Evolutionary conservation across 2,797 vertebrate genomes (phyloP).

Genomic region (Synanceia verrucosa): DNA sequence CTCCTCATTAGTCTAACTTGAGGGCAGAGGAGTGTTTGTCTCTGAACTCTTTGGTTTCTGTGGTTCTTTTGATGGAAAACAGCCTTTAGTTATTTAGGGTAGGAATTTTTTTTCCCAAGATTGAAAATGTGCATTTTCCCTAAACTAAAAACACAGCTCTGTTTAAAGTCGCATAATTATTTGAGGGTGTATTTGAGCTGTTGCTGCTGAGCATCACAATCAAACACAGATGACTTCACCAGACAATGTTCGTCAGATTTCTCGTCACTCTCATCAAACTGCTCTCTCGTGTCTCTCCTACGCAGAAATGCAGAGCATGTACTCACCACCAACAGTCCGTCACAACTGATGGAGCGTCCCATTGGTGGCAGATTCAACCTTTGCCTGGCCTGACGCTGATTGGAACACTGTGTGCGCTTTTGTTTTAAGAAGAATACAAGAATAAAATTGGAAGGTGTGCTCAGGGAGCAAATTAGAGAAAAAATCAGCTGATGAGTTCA

Average conservation of each 20-base stretch:
- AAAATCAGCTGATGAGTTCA: conserved; percentile 18
- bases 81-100: background rate
- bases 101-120: background rate
- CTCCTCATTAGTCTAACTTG: conserved; percentile 7
- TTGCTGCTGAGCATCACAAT: background rate
- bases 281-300: conserved; percentile 5
- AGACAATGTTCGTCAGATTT: conserved; percentile 20
- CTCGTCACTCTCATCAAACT: background rate
- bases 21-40: background rate
- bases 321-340: conserved; percentile 32
- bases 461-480: conserved; percentile 13
- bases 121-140: background rate
- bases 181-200: background rate
- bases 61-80: background rate
- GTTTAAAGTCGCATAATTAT: background rate
- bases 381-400: background rate
- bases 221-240: conserved; percentile 8
- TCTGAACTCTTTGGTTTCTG: background rate
- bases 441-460: background rate
- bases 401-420: background rate
- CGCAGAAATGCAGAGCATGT: conserved; percentile 21
- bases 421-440: conserved; percentile 13
- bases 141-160: background rate
- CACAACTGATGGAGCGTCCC: conserved; percentile 4
- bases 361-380: conserved; percentile 1